phyloP scores from a whole-genome alignment of 2,797 vertebrate species.

The Gephyroberyx darwinii region DNA sequence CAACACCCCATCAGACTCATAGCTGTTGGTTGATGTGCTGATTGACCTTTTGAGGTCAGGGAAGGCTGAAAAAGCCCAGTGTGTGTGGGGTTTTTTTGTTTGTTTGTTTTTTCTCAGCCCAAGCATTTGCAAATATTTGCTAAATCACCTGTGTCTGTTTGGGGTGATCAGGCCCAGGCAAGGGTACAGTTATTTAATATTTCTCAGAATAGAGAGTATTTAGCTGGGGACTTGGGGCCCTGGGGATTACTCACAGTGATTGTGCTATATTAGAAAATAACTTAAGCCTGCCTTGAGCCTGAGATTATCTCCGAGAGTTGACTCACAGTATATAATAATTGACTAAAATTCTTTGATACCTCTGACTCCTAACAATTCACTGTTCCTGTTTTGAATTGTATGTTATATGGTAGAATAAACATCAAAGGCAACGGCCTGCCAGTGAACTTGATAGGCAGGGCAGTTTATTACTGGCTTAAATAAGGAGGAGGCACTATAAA shows the following conservation, averaged over 20 bases:
- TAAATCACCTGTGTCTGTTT: constrained; percentile 31
- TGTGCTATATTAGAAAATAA: constrained; percentile 20
- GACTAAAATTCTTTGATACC: no score
- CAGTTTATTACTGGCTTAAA: constrained; percentile 19
- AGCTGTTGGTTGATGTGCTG: constrained; percentile 4
- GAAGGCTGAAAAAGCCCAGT: background rate
- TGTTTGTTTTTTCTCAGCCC: constrained; percentile 16
- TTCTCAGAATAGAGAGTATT: constrained; percentile 4
- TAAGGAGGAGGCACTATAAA: constrained; percentile 17
- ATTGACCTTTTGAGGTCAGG: constrained; percentile 15
- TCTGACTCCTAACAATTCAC: no score
- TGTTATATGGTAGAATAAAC: background rate
- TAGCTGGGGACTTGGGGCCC: constrained; percentile 33
- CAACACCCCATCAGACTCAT: constrained; percentile 17
- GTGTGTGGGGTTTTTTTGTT: constrained; percentile 16
- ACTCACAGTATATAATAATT: background rate
- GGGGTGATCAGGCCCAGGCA: constrained; percentile 18
- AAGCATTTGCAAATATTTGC: constrained; percentile 31
- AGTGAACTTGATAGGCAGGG: constrained; percentile 18
- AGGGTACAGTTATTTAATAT: background rate
- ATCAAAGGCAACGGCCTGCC: background rate
- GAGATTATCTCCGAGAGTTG: background rate
- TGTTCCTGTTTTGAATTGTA: background rate
- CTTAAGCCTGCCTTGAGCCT: background rate
- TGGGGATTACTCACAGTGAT: constrained; percentile 24